Evolutionary conservation across 1,140 invertebrate species (phyloP).

Genomic region (Acromyrmex charruanus): DNA sequence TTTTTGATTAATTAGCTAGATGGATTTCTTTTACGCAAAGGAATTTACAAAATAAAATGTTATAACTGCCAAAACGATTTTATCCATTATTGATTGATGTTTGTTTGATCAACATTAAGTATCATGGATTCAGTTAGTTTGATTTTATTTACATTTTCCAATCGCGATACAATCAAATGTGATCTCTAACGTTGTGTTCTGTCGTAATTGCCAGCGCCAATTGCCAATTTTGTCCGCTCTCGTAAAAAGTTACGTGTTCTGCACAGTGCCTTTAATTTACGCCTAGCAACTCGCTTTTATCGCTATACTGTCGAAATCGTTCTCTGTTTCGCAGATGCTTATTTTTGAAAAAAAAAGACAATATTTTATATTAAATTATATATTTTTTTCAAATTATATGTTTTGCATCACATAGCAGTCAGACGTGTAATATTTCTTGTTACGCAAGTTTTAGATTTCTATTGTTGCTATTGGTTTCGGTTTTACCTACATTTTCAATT

Average conservation of each 20-base stretch:
- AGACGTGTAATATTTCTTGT: neutral
- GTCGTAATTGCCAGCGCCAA: neutral
- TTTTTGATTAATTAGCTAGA: neutral
- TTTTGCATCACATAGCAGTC: neutral
- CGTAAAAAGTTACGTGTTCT: slow-evolving; percentile 55
- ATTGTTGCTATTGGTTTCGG: neutral
- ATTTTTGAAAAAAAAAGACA: neutral
- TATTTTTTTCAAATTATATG: slow-evolving; percentile 3
- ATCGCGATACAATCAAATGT: slow-evolving; percentile 3
- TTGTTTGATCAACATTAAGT: neutral
- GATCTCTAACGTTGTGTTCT: neutral
- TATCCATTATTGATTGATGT: too few relatives aligned
- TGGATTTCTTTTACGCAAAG: neutral
- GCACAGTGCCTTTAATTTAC: slow-evolving; percentile 34
- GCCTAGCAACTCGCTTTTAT: slow-evolving; percentile 38
- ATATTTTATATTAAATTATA: neutral
- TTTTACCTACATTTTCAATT: neutral
- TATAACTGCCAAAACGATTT: neutral
- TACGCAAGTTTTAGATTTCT: neutral
- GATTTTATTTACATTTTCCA: neutral
- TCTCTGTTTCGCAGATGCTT: slow-evolving; percentile 44
- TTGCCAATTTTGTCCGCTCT: slow-evolving; percentile 55
- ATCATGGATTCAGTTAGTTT: neutral
- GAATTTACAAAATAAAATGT: neutral
- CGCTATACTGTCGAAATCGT: slow-evolving; percentile 23